Evolutionary conservation across 2,797 vertebrate genomes (phyloP).

Genomic region (Scolopax bukidnonensis): DNA sequence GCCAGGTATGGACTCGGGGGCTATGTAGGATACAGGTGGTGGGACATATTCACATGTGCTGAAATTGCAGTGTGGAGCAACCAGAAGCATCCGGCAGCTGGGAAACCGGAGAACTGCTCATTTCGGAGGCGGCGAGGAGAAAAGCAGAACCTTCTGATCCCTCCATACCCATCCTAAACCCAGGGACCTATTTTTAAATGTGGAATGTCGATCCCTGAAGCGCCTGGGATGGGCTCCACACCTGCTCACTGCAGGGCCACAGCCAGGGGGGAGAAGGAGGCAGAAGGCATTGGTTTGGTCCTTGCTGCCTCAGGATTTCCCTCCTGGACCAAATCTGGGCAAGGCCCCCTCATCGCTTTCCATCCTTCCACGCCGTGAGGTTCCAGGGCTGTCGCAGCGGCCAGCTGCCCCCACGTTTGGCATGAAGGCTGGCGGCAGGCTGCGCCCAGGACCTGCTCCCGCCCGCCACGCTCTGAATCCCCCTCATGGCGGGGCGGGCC

Average conservation of each 20-base stretch:
- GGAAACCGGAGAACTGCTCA: rapidly evolving
- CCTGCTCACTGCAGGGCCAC: neutral
- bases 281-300: rapidly evolving
- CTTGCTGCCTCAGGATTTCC: neutral
- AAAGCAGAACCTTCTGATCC: neutral
- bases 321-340: neutral
- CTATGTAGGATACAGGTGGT: rapidly evolving
- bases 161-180: neutral
- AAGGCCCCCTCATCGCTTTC: rapidly evolving
- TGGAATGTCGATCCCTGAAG: rapidly evolving
- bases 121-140: rapidly evolving
- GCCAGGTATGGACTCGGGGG: rapidly evolving
- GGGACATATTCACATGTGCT: rapidly evolving
- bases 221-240: neutral
- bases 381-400: neutral
- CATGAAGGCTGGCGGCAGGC: neutral
- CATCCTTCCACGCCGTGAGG: rapidly evolving
- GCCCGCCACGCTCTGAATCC: rapidly evolving
- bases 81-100: neutral
- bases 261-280: rapidly evolving
- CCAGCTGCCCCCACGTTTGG: neutral
- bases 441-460: no score
- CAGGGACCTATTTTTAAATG: neutral
- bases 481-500: neutral
- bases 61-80: neutral